phyloP scores from a whole-genome alignment of 2,888 invertebrate species.

The Dorcus hopei region DNA sequence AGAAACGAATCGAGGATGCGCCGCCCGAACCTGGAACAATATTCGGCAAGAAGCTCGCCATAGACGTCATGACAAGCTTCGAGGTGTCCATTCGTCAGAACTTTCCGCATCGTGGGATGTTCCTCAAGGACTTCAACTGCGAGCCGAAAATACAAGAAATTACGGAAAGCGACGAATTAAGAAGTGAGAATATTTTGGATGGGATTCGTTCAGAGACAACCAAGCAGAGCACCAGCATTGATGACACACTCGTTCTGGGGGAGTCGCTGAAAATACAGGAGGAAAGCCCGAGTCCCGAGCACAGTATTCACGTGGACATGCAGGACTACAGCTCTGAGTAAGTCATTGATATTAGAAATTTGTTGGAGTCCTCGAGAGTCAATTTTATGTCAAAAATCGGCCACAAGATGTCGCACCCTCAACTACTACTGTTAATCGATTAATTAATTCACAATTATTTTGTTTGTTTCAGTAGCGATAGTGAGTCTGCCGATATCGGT shows the following conservation, averaged over 20 bases:
- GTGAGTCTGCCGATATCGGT: constrained; percentile 50
- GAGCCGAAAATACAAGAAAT: constrained; percentile 41
- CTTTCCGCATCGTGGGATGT: constrained; percentile 9
- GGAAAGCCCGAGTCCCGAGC: constrained; percentile 49
- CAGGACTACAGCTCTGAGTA: constrained; percentile 50
- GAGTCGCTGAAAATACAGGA: constrained; percentile 41
- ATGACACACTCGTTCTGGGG: constrained; percentile 39
- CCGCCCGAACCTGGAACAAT: constrained; percentile 17
- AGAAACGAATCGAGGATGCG: constrained; percentile 31
- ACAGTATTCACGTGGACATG: constrained; percentile 54
- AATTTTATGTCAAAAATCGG: no score
- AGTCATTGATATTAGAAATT: constrained; percentile 16
- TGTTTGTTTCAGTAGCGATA: constrained; percentile 51
- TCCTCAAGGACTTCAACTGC: constrained; percentile 18
- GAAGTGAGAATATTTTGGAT: constrained; percentile 7
- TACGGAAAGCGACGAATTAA: constrained; percentile 23
- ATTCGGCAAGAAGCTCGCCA: constrained; percentile 53
- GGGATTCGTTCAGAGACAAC: constrained; percentile 17
- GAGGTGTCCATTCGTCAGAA: constrained; percentile 52
- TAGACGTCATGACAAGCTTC: constrained; percentile 71
- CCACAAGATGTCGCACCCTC: no score
- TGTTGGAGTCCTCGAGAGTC: no score
- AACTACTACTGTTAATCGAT: no score
- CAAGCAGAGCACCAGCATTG: constrained; percentile 23
- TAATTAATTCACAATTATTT: constrained; percentile 8